Percentiles rank a stretch among this genome's conserved stretches.
Evolutionary conservation across 2,888 invertebrate genomes (phyloP).

Genomic region (Eurytoma californica): DNA sequence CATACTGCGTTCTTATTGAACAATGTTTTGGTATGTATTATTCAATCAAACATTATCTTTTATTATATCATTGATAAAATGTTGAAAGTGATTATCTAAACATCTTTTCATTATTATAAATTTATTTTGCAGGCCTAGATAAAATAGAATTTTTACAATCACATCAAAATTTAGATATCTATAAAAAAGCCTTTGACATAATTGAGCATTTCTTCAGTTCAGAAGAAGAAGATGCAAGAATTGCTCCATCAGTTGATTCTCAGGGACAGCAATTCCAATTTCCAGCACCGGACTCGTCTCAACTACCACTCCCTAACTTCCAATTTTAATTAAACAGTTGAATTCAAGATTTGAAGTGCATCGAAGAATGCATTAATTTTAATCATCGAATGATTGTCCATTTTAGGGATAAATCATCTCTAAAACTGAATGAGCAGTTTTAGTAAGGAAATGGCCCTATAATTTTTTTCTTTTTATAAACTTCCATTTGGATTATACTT

Average conservation of each 20-base stretch:
- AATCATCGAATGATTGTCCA: slow-evolving; percentile 56
- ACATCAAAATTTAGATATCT: slow-evolving; percentile 97
- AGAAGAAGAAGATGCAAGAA: slow-evolving; percentile 89
- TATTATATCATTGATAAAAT: not conserved
- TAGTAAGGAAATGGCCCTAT: slow-evolving; percentile 33
- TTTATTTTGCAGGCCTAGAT: slow-evolving; percentile 85
- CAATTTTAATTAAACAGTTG: slow-evolving; percentile 80
- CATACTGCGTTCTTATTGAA: slow-evolving; percentile 93
- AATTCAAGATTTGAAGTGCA: slow-evolving; percentile 48
- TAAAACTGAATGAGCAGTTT: slow-evolving; percentile 49
- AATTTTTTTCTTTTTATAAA: slow-evolving; percentile 43
- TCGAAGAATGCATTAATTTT: slow-evolving; percentile 54
- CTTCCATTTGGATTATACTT: slow-evolving; percentile 33
- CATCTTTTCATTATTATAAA: slow-evolving; percentile 16
- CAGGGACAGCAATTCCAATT: slow-evolving; percentile 84
- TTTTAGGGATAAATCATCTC: slow-evolving; percentile 53
- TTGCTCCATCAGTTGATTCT: slow-evolving; percentile 86
- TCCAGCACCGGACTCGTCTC: slow-evolving; percentile 69
- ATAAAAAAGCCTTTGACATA: slow-evolving; percentile 97
- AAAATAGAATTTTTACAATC: slow-evolving; percentile 98
- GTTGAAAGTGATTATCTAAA: not conserved
- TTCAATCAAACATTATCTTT: not conserved
- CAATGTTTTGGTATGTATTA: slow-evolving; percentile 90
- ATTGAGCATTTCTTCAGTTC: slow-evolving; percentile 96
- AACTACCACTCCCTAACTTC: slow-evolving; percentile 86